These are phyloP conservation scores for Engraulis encrasicolus DNA, from an alignment of 2,113 vertebrate genomes.

Conservation along the genomic window DNA sequence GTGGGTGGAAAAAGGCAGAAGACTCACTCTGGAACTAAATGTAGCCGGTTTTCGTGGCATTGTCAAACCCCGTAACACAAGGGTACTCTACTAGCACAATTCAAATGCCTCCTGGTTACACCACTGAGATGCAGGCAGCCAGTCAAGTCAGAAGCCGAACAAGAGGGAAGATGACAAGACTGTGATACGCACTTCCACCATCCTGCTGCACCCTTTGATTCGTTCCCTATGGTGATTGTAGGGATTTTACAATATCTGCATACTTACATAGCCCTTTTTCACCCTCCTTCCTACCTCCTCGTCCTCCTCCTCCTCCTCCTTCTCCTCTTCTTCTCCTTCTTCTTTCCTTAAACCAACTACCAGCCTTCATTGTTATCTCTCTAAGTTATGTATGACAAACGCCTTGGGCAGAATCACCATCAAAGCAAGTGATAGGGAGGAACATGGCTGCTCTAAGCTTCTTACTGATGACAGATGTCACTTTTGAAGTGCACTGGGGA, in stretches of 20 bases:
- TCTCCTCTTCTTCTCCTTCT: slow-evolving; percentile 42
- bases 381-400: slow-evolving; percentile 86
- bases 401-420: slow-evolving; percentile 81
- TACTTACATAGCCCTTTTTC: slow-evolving; percentile 72
- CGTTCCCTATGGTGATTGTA: slow-evolving; percentile 82
- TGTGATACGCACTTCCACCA: slow-evolving; percentile 77
- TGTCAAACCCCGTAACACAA: slow-evolving; percentile 10
- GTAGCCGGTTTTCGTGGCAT: slow-evolving; percentile 9
- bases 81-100: slow-evolving; percentile 8
- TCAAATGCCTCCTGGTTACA: slow-evolving; percentile 21
- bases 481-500: slow-evolving; percentile 79
- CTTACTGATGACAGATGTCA: slow-evolving; percentile 80
- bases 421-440: slow-evolving; percentile 78
- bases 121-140: slow-evolving; percentile 54
- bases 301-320: slow-evolving; percentile 19
- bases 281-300: no score
- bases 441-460: slow-evolving; percentile 82
- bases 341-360: slow-evolving; percentile 74
- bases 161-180: slow-evolving; percentile 79
- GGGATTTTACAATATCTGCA: slow-evolving; percentile 80
- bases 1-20: background rate
- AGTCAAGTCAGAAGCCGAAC: slow-evolving; percentile 74
- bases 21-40: slow-evolving; percentile 6
- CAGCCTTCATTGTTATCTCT: slow-evolving; percentile 86
- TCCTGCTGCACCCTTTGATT: slow-evolving; percentile 83